phyloP scores from a whole-genome alignment of 1,140 invertebrate species.

The Araneus ventricosus region DNA sequence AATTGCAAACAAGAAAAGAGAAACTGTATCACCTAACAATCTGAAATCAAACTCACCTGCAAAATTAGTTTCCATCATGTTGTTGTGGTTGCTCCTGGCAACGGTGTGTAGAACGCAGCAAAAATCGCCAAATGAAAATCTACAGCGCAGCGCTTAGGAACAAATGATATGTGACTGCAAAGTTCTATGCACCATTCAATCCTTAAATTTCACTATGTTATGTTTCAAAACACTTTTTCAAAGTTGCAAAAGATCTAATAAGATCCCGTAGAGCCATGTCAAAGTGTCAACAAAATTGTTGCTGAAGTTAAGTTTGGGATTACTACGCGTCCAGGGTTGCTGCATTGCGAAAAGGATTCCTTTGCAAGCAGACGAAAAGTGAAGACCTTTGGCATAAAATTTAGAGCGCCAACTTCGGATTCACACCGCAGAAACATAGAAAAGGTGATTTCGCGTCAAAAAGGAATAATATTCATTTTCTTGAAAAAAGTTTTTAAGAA shows the following conservation, averaged over 20 bases:
- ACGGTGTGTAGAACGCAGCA: slow-evolving; percentile 1
- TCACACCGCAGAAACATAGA: background rate
- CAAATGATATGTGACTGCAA: background rate
- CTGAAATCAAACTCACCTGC: slow-evolving; percentile 10
- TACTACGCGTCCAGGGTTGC: slow-evolving; percentile 70
- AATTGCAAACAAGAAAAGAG: background rate
- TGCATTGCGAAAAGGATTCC: slow-evolving; percentile 4
- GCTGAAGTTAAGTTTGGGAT: slow-evolving; percentile 24
- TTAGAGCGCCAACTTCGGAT: background rate
- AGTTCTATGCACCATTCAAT: background rate
- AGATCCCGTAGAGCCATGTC: background rate
- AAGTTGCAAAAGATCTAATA: background rate
- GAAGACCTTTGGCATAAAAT: background rate
- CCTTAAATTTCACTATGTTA: background rate
- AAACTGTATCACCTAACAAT: background rate
- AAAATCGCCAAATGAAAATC: slow-evolving; percentile 49
- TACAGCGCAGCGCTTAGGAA: background rate
- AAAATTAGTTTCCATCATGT: slow-evolving; percentile 11
- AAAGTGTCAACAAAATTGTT: slow-evolving; percentile 60
- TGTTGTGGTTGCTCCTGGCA: slow-evolving; percentile 64
- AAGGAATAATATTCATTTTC: too few relatives aligned
- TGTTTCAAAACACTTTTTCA: background rate
- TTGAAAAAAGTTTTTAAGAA: too few relatives aligned
- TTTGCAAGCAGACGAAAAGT: slow-evolving; percentile 8
- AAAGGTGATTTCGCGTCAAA: background rate